These are phyloP conservation scores for Cephalopholis sonnerati DNA, from an alignment of 2,113 vertebrate genomes.

Conservation along the genomic window DNA sequence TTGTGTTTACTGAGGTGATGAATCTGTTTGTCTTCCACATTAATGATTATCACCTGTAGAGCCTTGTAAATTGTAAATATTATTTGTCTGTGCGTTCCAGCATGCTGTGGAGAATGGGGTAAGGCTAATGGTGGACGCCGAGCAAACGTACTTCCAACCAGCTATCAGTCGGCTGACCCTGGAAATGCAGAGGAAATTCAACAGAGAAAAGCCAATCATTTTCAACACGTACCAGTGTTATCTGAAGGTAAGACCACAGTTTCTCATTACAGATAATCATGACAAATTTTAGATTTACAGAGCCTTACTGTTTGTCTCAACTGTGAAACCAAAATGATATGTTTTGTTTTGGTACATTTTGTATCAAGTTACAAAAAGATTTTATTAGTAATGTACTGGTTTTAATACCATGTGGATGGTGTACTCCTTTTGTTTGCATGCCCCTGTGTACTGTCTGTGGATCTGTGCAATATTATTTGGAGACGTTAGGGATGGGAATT, in stretches of 20 bases:
- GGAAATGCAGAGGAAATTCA: conserved; percentile 93
- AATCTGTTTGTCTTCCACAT: background rate
- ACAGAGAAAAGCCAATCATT: conserved; percentile 87
- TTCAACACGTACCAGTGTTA: conserved; percentile 98
- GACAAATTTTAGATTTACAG: background rate
- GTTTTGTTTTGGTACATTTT: background rate
- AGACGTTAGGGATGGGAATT: background rate
- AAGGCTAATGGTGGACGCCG: conserved; percentile 95
- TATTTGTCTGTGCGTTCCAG: conserved; percentile 72
- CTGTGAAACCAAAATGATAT: background rate
- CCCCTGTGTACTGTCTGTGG: no score
- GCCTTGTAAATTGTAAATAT: background rate
- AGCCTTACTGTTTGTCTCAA: background rate
- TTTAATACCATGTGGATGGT: background rate
- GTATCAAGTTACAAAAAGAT: no score
- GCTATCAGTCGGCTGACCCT: conserved; percentile 93
- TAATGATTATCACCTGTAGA: background rate
- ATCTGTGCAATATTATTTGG: background rate
- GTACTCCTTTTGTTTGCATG: background rate
- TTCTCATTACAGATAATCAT: background rate
- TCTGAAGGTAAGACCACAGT: conserved; percentile 85
- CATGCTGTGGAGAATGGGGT: conserved; percentile 87
- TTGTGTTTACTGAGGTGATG: background rate
- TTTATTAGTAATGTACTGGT: no score
- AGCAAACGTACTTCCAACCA: conserved; percentile 97